Evolutionary conservation across 2,888 invertebrate genomes (phyloP), one percentile per base, ranked within the genome.

Genomic region (Zeuzera pyrina): DNA sequence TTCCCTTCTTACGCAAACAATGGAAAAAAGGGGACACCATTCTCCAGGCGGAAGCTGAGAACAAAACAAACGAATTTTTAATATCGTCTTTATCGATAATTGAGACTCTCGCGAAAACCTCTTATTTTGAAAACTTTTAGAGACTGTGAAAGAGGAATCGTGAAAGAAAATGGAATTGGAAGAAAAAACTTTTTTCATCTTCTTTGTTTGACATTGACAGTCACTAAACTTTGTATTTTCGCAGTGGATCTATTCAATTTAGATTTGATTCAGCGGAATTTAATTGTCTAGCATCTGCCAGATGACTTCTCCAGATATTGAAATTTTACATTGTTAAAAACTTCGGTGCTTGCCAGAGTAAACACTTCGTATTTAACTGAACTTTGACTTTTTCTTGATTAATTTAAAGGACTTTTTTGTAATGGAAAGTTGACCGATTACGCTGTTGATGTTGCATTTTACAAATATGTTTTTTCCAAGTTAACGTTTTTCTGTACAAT

Each of bases 31-130:
- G 78, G 77, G 70, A 70, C 50, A 69, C 69, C 67, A 66, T 62
- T 68, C 68, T 63, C 61, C 61, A 62, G 59, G 73, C 74, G 68
- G 65, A 62, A 61, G 64, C 71, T 62, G 73, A 73, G 79, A 77
- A 81, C 79, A 83, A 83, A 81, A 83, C 81, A 81, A 83, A 81
- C 83, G 79, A 79, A 79, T 79, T 83, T 83, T 81, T 83, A 81
- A 83, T 83, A 81, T 79, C 78, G 77, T 66, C 77, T 79, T 79
- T 76, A 81, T 81, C 79, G 81, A 83, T 81, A 79, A 83, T 81
- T 83, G 83, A 81, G 81, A 81, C 70, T 78, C 74, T 67, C 63
- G 70, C 66, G 70, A 76, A 77, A 81, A 79, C 68, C 81, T 79
- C 78, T 79, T 76, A 79, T 81, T 83, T 83, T 78, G 67, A 70